phyloP scores from a whole-genome alignment of 2,888 invertebrate species.

The Sclerodermus sp. region DNA sequence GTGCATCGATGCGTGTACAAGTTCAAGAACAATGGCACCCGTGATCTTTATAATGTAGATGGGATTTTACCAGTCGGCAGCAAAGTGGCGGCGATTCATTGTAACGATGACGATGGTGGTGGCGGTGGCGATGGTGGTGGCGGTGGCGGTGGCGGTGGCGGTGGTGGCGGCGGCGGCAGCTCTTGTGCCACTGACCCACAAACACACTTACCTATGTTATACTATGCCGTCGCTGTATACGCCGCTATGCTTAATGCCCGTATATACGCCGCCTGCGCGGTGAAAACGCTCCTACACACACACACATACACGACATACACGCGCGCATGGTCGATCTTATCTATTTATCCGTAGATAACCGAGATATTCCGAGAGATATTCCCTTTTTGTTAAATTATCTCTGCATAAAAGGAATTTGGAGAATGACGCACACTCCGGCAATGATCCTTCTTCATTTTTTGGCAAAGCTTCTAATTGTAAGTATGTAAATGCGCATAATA shows the following conservation, averaged over 20 bases:
- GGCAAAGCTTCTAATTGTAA: no score
- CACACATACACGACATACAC: no score
- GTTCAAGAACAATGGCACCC: slow-evolving; percentile 54
- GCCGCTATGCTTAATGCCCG: slow-evolving; percentile 35
- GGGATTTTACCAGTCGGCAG: slow-evolving; percentile 38
- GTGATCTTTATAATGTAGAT: slow-evolving; percentile 46
- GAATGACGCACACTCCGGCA: no score
- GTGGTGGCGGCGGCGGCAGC: slow-evolving; percentile 27
- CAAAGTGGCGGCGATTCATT: slow-evolving; percentile 18
- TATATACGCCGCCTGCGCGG: slow-evolving; percentile 19
- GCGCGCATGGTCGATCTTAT: no score
- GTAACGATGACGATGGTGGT: slow-evolving; percentile 22
- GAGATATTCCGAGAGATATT: no score
- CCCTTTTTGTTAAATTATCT: no score
- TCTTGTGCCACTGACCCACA: slow-evolving; percentile 54
- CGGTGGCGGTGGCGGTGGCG: slow-evolving; percentile 19
- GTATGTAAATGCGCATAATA: no score
- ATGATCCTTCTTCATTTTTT: no score
- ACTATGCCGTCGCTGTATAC: slow-evolving; percentile 37
- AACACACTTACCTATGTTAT: slow-evolving; percentile 56
- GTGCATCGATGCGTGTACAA: slow-evolving; percentile 27
- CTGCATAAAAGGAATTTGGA: no score
- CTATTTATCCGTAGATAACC: no score
- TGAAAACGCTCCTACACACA: background rate
- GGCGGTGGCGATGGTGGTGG: slow-evolving; percentile 10